Evolutionary conservation across 1,140 invertebrate species (phyloP).

Genomic region (Meloidogyne hapla): DNA sequence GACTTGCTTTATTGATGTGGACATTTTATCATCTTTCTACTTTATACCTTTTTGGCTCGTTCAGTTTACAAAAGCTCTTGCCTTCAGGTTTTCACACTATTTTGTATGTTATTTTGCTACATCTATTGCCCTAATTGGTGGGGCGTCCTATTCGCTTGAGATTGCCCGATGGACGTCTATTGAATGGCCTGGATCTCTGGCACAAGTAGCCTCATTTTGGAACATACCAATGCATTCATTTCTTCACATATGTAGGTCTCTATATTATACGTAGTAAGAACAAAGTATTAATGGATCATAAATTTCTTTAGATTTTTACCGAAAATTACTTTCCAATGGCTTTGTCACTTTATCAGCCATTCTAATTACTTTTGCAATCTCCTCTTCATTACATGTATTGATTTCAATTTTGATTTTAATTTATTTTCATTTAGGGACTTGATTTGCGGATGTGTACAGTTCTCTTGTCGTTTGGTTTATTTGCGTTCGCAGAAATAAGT

Average conservation of each 20-base stretch:
- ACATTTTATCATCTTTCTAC: constrained; percentile 11
- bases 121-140: constrained; percentile 26
- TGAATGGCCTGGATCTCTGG: constrained; percentile 43
- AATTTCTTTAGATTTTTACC: constrained; percentile 37
- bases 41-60: constrained; percentile 10
- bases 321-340: background rate
- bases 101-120: constrained; percentile 40
- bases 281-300: background rate
- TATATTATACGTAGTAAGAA: background rate
- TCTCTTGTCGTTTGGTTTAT: constrained; percentile 40
- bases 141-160: background rate
- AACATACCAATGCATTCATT: constrained; percentile 45
- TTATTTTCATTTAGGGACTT: constrained; percentile 33
- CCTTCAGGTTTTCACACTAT: constrained; percentile 45
- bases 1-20: constrained; percentile 22
- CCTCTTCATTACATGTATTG: constrained; percentile 42
- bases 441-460: constrained; percentile 42
- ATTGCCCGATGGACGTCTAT: constrained; percentile 31
- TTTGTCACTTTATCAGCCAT: constrained; percentile 27
- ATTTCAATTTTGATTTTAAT: background rate
- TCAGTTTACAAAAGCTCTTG: constrained; percentile 35
- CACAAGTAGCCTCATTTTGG: constrained; percentile 42
- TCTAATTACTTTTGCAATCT: constrained; percentile 32
- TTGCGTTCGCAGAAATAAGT: constrained; percentile 33
- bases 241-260: constrained; percentile 42